phyloP scores from a whole-genome alignment of 2,888 invertebrate species.

The Cephus spinipes region DNA sequence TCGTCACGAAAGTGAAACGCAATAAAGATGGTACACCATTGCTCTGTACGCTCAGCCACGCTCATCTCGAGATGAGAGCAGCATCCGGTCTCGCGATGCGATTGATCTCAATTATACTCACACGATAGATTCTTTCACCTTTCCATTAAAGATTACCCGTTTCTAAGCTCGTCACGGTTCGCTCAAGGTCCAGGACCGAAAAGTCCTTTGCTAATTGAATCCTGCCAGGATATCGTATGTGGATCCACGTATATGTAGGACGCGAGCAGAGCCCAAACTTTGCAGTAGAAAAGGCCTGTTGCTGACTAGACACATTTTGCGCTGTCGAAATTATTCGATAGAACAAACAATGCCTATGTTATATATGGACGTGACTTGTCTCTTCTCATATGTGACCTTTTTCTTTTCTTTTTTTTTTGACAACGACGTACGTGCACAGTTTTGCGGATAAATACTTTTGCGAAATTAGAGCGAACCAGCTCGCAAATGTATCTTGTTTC shows the following conservation, averaged over 20 bases:
- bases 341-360: neutral
- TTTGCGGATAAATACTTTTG: neutral
- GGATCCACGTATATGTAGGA: neutral
- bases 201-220: neutral
- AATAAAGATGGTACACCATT: constrained; percentile 46
- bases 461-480: neutral
- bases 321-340: neutral
- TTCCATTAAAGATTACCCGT: neutral
- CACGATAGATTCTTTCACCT: neutral
- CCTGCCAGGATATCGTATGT: neutral
- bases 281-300: neutral
- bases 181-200: neutral
- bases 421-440: neutral
- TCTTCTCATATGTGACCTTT: neutral
- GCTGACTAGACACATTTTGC: neutral
- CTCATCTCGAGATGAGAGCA: constrained; percentile 26
- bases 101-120: constrained; percentile 25
- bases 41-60: constrained; percentile 40
- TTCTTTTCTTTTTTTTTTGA: neutral
- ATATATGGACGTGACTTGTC: neutral
- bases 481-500: neutral
- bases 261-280: neutral
- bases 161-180: neutral
- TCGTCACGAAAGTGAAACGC: constrained; percentile 68
- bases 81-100: constrained; percentile 9